Percentiles rank a stretch among this genome's conserved stretches.
Conservation (phyloP, 2,797 vertebrate species). For the Ptychadena robeensis region DNA sequence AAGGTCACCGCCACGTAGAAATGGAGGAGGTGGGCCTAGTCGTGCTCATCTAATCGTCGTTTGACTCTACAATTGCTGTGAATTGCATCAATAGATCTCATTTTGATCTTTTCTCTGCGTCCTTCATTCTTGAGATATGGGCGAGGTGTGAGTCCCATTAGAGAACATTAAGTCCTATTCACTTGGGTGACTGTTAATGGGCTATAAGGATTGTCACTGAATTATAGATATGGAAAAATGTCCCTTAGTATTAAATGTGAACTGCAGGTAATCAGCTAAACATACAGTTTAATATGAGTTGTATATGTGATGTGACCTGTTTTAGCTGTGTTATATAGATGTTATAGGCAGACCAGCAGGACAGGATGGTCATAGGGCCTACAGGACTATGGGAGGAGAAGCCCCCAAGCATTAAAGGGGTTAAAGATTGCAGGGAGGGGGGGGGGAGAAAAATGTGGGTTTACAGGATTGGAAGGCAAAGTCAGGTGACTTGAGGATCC, state of each 20-base stretch:
- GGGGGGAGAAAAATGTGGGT: too few species aligned
- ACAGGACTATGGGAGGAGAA: too few species aligned
- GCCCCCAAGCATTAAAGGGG: too few species aligned
- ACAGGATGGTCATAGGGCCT: too few species aligned
- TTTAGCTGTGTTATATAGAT: too few species aligned
- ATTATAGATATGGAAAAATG: conserved; percentile 1
- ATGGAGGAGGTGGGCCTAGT: conserved; percentile 4
- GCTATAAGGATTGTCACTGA: conserved; percentile 15
- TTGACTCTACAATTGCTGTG: background rate
- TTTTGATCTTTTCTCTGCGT: conserved; percentile 37
- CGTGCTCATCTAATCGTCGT: conserved; percentile 34
- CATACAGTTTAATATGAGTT: too few species aligned
- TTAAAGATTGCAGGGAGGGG: too few species aligned
- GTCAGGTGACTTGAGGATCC: too few species aligned
- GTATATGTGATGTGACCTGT: too few species aligned
- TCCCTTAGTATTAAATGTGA: background rate
- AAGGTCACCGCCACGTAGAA: conserved; percentile 41
- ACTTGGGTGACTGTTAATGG: conserved; percentile 26
- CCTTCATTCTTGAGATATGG: conserved; percentile 12
- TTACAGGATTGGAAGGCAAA: too few species aligned
- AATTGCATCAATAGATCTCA: conserved; percentile 49
- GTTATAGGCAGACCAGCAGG: too few species aligned
- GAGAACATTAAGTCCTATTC: conserved; percentile 33
- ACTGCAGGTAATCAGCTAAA: background rate
- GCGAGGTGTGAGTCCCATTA: conserved; percentile 44